Conservation (phyloP, 1,140 invertebrate genomes). For the Triops longicaudatus region DNA sequence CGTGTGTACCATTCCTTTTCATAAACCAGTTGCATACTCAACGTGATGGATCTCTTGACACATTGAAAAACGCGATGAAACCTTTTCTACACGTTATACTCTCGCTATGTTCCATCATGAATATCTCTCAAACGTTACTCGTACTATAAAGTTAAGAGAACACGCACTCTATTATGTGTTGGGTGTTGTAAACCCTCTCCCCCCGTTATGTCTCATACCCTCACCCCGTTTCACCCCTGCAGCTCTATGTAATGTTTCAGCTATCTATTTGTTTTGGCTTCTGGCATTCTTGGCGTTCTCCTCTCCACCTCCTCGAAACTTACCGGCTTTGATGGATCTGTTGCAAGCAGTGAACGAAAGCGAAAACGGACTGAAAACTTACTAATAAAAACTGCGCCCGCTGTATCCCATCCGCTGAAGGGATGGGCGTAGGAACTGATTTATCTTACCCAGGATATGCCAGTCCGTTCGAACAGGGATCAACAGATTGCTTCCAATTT, state of each 20-base stretch:
- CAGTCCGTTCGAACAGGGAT: background rate
- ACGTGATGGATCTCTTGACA: conserved; percentile 6
- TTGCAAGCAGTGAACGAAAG: background rate
- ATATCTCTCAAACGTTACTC: no score
- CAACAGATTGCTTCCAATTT: conserved; percentile 4
- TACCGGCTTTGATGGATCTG: background rate
- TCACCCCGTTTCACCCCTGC: background rate
- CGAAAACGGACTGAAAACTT: background rate
- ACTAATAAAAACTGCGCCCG: background rate
- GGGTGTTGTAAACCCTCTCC: background rate
- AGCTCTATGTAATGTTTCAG: background rate
- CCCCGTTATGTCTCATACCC: background rate
- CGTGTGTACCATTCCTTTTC: background rate
- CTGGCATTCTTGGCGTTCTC: background rate
- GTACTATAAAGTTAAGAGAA: background rate
- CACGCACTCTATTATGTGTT: background rate
- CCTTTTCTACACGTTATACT: no score
- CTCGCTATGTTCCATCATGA: no score
- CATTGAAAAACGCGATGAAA: background rate
- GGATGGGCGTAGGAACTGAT: background rate
- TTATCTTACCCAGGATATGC: background rate
- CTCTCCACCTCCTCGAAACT: background rate
- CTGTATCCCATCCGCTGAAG: background rate
- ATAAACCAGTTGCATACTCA: background rate
- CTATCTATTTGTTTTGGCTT: background rate